Conservation (phyloP, 2,888 invertebrate genomes). For the Agrotis segetum region DNA sequence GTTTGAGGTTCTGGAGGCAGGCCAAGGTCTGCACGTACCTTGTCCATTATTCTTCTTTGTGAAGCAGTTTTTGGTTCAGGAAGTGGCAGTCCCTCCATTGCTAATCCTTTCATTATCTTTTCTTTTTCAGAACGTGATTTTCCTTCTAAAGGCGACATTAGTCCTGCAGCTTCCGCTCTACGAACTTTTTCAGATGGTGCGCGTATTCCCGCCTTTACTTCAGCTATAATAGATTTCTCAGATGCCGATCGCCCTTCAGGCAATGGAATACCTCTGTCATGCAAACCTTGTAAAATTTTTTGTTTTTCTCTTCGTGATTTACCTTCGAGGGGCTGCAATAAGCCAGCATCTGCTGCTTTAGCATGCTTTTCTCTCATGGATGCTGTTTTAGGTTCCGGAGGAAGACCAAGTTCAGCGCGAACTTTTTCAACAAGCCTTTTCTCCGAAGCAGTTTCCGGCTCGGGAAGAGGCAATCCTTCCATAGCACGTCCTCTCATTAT, state of each 20-base stretch:
- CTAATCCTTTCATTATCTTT: conserved; percentile 14
- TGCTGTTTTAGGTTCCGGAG: not conserved
- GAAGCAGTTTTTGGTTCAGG: not conserved
- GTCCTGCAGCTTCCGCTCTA: not conserved
- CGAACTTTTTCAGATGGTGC: conserved; percentile 10
- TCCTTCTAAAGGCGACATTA: not conserved
- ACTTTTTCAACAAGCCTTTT: not conserved
- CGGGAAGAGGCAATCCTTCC: not conserved
- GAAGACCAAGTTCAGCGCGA: not conserved
- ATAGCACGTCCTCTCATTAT: not conserved
- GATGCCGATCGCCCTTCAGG: conserved; percentile 15
- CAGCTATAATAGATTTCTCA: not conserved
- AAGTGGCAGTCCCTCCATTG: conserved; percentile 11
- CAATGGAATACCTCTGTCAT: conserved; percentile 5
- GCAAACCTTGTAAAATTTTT: conserved; percentile 3
- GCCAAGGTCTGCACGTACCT: conserved; percentile 13
- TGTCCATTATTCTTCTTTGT: not conserved
- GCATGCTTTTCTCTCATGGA: conserved; percentile 1
- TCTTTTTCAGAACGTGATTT: not conserved
- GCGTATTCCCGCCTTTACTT: not conserved
- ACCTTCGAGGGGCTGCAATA: conserved; percentile 5
- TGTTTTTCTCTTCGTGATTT: conserved; percentile 2
- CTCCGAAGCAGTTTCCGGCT: not conserved
- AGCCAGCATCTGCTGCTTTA: conserved; percentile 1
- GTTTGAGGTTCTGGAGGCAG: conserved; percentile 15